Evolutionary conservation across 2,888 invertebrate genomes (phyloP), one percentile per base, ranked within the genome.

Genomic region (Athalia circularis): DNA sequence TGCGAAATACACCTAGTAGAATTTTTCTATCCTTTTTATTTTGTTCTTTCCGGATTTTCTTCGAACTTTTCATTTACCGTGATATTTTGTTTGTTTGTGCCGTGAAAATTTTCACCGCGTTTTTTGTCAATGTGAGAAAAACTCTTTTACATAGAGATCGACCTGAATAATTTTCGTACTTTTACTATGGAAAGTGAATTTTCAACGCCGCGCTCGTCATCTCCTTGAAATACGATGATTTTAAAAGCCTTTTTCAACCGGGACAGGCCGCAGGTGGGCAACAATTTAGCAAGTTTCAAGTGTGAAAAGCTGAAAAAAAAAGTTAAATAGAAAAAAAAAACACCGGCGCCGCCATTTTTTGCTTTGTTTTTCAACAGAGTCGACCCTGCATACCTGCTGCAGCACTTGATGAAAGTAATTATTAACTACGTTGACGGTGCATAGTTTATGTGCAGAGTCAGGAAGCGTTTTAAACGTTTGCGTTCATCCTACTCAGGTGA

Each of bases 131-230:
- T 54, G 11, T 11, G 72, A 59, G n/a, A 59, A 72, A 57, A 59
- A 59, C 7, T 59, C n/a, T 72, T 72, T 72, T 72, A 13, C 57
- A 72, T 72, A 72, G 57, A 47, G 45, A 72, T 72, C 57, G 54
- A 15, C 59, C 57, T 59, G 72, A 72, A 72, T 72, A 72, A 72
- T 72, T 47, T 72, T 47, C 57, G 47, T 57, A 57, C 47, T 47
- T 45, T 72, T 11, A 47, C 47, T 7, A n/a, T 59, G 13, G 57
- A 72, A 11, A 57, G 72, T 72, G 72, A 72, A 72, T 72, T 72
- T 72, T 8, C 57, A 57, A 29, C 29, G 29, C 29, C 45, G 72
- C 43, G 45, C 57, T 59, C 47, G 5, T 72, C 72, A 72, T 72
- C 47, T 13, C 47, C 9, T 65, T 11, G 15, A 68, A 72, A 72